Conservation (phyloP, 2,113 vertebrate species). For the Thermophis baileyi region DNA sequence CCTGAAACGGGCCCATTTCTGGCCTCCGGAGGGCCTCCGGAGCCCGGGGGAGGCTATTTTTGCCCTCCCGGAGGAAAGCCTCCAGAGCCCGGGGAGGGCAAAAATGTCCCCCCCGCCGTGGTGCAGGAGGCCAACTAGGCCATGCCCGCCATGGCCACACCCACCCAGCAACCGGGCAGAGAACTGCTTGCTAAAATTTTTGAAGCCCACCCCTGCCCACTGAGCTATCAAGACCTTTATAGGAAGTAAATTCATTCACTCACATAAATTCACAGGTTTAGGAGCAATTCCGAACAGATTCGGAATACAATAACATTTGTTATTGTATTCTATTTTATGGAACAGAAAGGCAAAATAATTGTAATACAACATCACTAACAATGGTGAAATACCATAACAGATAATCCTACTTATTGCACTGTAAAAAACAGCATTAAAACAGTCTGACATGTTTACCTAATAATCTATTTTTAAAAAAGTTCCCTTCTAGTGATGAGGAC, state of each 20-base stretch:
- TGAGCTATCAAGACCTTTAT: not conserved
- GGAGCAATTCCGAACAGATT: not conserved
- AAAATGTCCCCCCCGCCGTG: too few species aligned
- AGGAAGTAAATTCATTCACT: not conserved
- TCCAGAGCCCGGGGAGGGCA: too few species aligned
- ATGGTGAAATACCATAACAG: not conserved
- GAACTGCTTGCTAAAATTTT: too few species aligned
- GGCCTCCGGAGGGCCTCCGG: too few species aligned
- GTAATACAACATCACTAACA: not conserved
- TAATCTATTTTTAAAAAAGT: conserved; percentile 18
- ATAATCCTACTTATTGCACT: not conserved
- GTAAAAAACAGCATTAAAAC: not conserved
- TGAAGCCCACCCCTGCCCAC: too few species aligned
- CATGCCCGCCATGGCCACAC: too few species aligned
- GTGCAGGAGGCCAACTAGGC: too few species aligned
- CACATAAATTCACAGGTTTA: not conserved
- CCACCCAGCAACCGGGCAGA: too few species aligned
- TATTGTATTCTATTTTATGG: not conserved
- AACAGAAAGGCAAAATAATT: not conserved
- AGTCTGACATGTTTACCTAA: conserved; percentile 15
- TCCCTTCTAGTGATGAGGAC: not conserved
- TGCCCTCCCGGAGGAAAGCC: too few species aligned
- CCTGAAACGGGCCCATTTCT: too few species aligned
- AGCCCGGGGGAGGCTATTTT: too few species aligned
- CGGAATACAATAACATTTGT: not conserved